These are phyloP conservation scores for Strigamia crassipes DNA, from an alignment of 2,888 invertebrate species.

Conservation along the genomic window DNA sequence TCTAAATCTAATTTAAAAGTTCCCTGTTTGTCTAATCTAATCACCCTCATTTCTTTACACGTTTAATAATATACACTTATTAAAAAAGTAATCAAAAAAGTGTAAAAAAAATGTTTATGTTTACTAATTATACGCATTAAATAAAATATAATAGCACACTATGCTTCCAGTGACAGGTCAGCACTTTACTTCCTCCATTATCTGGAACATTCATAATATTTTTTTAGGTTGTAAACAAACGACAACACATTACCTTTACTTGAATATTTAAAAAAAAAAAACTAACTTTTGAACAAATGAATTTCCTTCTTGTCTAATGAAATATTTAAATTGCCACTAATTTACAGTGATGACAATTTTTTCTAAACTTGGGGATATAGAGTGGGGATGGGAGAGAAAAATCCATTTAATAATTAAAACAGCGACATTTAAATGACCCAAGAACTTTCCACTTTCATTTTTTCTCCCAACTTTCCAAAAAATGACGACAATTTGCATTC, in stretches of 20 bases:
- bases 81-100: too few species aligned
- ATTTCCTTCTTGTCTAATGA: conserved; percentile 40
- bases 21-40: too few species aligned
- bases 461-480: background rate
- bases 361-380: background rate
- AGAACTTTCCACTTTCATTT: background rate
- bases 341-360: conserved; percentile 33
- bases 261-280: background rate
- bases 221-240: background rate
- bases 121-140: conserved; percentile 20
- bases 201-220: background rate
- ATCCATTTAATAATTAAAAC: conserved; percentile 25
- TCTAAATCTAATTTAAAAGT: too few species aligned
- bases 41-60: too few species aligned
- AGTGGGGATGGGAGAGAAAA: background rate
- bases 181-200: background rate
- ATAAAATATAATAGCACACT: background rate
- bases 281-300: background rate
- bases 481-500: background rate
- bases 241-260: conserved; percentile 31
- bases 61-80: too few species aligned
- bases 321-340: conserved; percentile 38
- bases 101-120: background rate
- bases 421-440: conserved; percentile 14
- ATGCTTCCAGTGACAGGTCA: background rate